Percentiles rank a stretch among this genome's conserved stretches.
Evolutionary conservation across 2,888 invertebrate genomes (phyloP).

Genomic region (Agrypnus murinus): DNA sequence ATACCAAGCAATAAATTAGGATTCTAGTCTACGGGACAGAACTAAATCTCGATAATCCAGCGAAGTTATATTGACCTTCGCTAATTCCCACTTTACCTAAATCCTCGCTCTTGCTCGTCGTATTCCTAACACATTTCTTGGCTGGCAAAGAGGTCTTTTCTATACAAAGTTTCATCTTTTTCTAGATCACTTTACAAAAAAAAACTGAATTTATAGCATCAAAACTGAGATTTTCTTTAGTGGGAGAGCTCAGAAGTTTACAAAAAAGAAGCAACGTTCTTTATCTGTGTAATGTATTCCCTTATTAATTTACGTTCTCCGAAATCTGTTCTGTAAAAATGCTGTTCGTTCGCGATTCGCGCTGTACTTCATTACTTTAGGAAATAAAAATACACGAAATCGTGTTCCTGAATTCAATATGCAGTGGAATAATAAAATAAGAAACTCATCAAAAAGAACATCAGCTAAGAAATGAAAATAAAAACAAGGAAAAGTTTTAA

Average conservation of each 20-base stretch:
- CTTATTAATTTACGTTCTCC: slow-evolving; percentile 33
- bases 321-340: slow-evolving; percentile 35
- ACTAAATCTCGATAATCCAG: slow-evolving; percentile 65
- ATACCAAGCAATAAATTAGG: slow-evolving; percentile 62
- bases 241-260: slow-evolving; percentile 6
- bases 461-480: slow-evolving; percentile 54
- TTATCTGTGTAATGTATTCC: slow-evolving; percentile 31
- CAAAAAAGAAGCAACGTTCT: slow-evolving; percentile 16
- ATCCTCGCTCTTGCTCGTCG: slow-evolving; percentile 53
- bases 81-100: slow-evolving; percentile 60
- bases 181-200: background rate
- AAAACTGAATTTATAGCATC: slow-evolving; percentile 14
- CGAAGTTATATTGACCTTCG: slow-evolving; percentile 66
- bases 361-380: slow-evolving; percentile 44
- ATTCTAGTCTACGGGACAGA: slow-evolving; percentile 62
- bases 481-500: slow-evolving; percentile 52
- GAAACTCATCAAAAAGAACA: slow-evolving; percentile 58
- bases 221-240: background rate
- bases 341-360: slow-evolving; percentile 29
- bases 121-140: slow-evolving; percentile 58
- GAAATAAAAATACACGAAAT: slow-evolving; percentile 44
- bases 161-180: slow-evolving; percentile 6
- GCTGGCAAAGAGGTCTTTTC: background rate
- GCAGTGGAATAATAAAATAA: slow-evolving; percentile 56
- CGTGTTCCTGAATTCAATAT: slow-evolving; percentile 55